These are phyloP conservation scores for Heliconius hermathena DNA, from an alignment of 1,140 invertebrate species.

Conservation along the genomic window DNA sequence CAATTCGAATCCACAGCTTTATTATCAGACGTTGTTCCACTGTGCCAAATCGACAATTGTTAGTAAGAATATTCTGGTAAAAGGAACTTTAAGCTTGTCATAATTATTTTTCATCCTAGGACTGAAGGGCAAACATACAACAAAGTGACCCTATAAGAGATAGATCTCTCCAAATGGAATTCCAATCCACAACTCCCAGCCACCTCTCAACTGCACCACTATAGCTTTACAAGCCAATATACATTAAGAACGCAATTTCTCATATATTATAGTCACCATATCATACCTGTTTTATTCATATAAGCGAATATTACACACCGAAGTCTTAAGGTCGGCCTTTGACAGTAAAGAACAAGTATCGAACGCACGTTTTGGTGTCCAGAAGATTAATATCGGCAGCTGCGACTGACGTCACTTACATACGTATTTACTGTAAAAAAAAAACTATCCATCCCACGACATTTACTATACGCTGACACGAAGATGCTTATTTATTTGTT, in stretches of 20 bases:
- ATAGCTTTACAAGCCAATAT: background rate
- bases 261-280: background rate
- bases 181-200: background rate
- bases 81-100: too few relatives aligned
- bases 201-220: background rate
- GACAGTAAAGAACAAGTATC: conserved; percentile 32
- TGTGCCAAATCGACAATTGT: too few relatives aligned
- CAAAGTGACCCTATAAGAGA: too few relatives aligned
- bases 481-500: background rate
- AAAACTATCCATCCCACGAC: conserved; percentile 5
- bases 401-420: conserved; percentile 34
- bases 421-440: conserved; percentile 22
- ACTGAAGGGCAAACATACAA: too few relatives aligned
- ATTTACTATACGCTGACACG: conserved; percentile 9
- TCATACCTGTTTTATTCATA: background rate
- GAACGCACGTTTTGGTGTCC: conserved; percentile 40
- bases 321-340: conserved; percentile 24
- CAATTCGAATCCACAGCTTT: too few relatives aligned
- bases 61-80: too few relatives aligned
- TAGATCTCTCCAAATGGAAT: background rate
- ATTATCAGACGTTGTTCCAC: too few relatives aligned
- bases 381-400: conserved; percentile 35
- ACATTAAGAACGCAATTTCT: background rate
- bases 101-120: too few relatives aligned
- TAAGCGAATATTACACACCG: background rate